Evolutionary conservation across 1,140 invertebrate species (phyloP), one percentile per base, ranked within the genome.

Genomic region (Pseudoatta argentina): DNA sequence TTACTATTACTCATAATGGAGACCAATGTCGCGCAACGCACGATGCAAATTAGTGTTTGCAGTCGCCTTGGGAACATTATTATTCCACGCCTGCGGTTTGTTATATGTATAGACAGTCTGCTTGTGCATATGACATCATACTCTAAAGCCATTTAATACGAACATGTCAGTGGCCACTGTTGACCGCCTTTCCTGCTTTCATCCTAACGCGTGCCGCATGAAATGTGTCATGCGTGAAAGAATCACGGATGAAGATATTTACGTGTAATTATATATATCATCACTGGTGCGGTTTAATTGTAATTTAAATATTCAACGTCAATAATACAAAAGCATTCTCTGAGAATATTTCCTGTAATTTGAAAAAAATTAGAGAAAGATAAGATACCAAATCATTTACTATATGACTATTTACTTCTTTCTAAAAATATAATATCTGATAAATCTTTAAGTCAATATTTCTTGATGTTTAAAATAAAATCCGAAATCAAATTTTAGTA

Each of bases 41-140:
- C 24, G 24, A 83, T 83, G 79, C 39, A 83, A 83, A 83, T 83
- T 83, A 83, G n/a, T 83, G 55, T 83, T 83, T 83, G 79, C 55
- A 61, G 55, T 83, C 55, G 55, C 69, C 79, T 83, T 83, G 69
- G 44, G 69, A 83, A 73, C 55, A 83, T 75, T 73, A 83, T 82
- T 82, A 83, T 82, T 82, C 67, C 39, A 82, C 79, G 79, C 55
- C 79, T 51, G 79, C 69, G 79, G 55, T 83, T 75, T 83, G 67
- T 73, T 72, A 61, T 75, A 83, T 63, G 24, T 63, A 39, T 83
- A 83, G 53, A 64, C 55, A 73, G 55, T 48, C 59, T 61, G 55
- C 69, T 48, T 18, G 39, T 48, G 21, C 14, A 34, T 61, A 75
- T 83, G 79, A 83, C 69, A 75, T 83, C 79, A 83, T 83, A 61